Evolutionary conservation across 2,797 vertebrate genomes (phyloP).

Genomic region (Sternotherus odoratus): DNA sequence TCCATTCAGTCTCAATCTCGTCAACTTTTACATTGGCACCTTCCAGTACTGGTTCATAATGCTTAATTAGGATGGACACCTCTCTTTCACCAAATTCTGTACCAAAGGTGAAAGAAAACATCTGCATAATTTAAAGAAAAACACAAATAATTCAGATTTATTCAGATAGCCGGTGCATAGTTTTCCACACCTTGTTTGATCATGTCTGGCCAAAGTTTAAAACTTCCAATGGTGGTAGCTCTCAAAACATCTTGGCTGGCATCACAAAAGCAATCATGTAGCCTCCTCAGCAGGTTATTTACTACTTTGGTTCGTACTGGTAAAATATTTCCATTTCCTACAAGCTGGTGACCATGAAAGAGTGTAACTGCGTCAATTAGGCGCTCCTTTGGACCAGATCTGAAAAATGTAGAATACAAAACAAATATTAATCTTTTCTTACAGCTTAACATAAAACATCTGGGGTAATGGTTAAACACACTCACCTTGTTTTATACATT

Average conservation of each 20-base stretch:
- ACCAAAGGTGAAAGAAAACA: neutral
- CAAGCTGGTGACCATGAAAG: constrained; percentile 67
- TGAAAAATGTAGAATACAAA: constrained; percentile 15
- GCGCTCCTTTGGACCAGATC: constrained; percentile 70
- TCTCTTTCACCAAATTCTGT: constrained; percentile 76
- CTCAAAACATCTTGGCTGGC: constrained; percentile 70
- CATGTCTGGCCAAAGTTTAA: constrained; percentile 73
- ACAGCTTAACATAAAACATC: neutral
- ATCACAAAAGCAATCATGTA: constrained; percentile 68
- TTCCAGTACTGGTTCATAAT: constrained; percentile 70
- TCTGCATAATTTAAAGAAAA: neutral
- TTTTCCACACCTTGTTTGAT: constrained; percentile 68
- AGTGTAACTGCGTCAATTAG: constrained; percentile 38
- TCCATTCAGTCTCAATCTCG: constrained; percentile 71
- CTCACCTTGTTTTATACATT: constrained; percentile 73
- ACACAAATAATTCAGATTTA: neutral
- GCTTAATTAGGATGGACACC: constrained; percentile 62
- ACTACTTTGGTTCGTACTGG: constrained; percentile 50
- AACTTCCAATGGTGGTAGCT: constrained; percentile 74
- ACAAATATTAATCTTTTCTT: neutral
- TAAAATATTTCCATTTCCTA: constrained; percentile 71
- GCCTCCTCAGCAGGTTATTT: constrained; percentile 60
- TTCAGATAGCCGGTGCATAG: neutral
- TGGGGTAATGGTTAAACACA: neutral
- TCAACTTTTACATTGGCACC: constrained; percentile 65